These are phyloP conservation scores for Sepiola atlantica DNA, from an alignment of 2,888 invertebrate genomes.

Conservation along the genomic window DNA sequence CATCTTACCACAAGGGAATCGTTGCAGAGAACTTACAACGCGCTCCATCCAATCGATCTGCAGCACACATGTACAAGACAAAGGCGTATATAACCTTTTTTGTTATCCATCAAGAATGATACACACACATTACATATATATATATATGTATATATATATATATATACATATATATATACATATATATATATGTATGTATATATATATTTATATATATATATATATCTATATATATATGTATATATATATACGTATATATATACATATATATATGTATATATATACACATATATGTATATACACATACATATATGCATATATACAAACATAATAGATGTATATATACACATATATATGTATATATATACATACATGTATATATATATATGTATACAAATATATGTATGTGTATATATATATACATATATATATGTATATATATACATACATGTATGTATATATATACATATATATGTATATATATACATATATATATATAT, in stretches of 20 bases:
- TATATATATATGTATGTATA: neutral
- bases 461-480: neutral
- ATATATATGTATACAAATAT: neutral
- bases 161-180: neutral
- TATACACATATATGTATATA: neutral
- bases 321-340: too few relatives aligned
- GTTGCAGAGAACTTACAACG: neutral
- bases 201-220: neutral
- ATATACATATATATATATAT: neutral
- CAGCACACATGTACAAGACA: neutral
- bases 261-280: neutral
- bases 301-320: neutral
- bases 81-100: neutral
- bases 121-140: neutral
- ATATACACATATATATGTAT: neutral
- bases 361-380: neutral
- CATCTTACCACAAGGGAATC: neutral
- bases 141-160: too few relatives aligned
- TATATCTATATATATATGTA: neutral
- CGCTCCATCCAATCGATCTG: neutral
- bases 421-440: neutral
- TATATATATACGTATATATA: neutral
- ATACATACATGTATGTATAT: too few relatives aligned
- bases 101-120: neutral
- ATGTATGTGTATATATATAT: neutral